Base-by-base conservation (phyloP, 30 jellyfish, hydroid and myxozoan genomes). In the Hydractinia echinata region DNA sequence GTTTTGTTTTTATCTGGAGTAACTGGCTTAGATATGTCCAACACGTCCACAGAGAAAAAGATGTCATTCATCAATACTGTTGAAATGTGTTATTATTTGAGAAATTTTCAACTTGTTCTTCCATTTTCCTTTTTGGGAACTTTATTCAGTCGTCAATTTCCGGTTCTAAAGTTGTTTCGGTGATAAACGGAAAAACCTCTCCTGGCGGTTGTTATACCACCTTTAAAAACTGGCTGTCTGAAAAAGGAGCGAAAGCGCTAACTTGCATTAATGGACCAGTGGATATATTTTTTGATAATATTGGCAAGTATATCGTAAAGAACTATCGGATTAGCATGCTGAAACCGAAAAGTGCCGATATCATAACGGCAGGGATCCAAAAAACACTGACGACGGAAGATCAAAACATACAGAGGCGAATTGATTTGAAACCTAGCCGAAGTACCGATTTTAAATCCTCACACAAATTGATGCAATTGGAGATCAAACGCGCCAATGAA, bases 191-290 rank as follows among this genome's bases (percentile, higher is more conserved):
- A 30, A 71, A 71, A 71, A 71, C 81, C 8, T 20, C 81, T 5
- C 81, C 81, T 19, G 81, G 81, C 51, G 81, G 67, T 5, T 7
- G 67, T n/a, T 71, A 71, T 15, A 71, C 81, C 13, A 71, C 81
- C 8, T 71, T 19, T 15, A 10, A 15, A 10, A 71, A 71, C 66
- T 71, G 81, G 81, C 39, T 71, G 1, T 13, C 9, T 6, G 60
- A 67, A 20, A 30, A 71, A 52, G 81, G 67, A 50, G 61, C 10
- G 39, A 71, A 71, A 8, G 2, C 10, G n/a, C 53, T 71, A 10
- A 21, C n/a, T 7, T 71, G 81, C 61, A 13, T 8, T 8, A 1
- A 48, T 6, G 81, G 81, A n/a, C 10, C 66, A 48, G n/a, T 71
- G 8, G 81, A 71, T 50, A 3, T 71, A 7, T 71, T 71, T 19